A percentile compares a stretch with the other conserved stretches of the same genome.
Conservation (phyloP, 2,797 vertebrate species). For the Pteronotus mesoamericanus region DNA sequence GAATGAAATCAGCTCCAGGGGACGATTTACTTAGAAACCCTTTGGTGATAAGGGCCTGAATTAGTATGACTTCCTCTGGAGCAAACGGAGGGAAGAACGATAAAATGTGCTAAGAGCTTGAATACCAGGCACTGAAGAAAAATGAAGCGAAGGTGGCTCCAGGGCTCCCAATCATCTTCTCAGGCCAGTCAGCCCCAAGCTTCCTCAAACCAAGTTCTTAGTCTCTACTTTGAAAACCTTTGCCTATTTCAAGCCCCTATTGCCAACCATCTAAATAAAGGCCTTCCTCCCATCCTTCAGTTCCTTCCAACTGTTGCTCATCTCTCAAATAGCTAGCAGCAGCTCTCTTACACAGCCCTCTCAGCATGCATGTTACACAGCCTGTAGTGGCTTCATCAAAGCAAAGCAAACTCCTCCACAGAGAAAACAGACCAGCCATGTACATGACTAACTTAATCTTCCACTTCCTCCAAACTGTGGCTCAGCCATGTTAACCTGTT, state of each 20-base stretch:
- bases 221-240: not conserved
- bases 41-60: not conserved
- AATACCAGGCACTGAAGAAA: slow-evolving; percentile 25
- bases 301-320: not conserved
- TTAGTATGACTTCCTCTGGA: not conserved
- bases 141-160: not conserved
- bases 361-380: not conserved
- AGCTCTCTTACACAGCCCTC: not conserved
- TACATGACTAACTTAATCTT: not conserved
- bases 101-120: not conserved
- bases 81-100: not conserved
- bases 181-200: not conserved
- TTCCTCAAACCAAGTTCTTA: slow-evolving; percentile 23
- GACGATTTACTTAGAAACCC: slow-evolving; percentile 36
- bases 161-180: not conserved
- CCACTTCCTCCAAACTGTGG: not conserved
- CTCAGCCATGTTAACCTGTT: not conserved
- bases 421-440: not conserved
- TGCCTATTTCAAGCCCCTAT: not conserved
- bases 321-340: not conserved
- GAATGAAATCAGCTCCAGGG: not conserved
- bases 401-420: not conserved
- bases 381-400: not conserved
- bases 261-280: not conserved
- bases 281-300: not conserved